These are phyloP conservation scores for Lepidurus arcticus DNA, from an alignment of 1,140 invertebrate genomes.

Conservation along the genomic window DNA sequence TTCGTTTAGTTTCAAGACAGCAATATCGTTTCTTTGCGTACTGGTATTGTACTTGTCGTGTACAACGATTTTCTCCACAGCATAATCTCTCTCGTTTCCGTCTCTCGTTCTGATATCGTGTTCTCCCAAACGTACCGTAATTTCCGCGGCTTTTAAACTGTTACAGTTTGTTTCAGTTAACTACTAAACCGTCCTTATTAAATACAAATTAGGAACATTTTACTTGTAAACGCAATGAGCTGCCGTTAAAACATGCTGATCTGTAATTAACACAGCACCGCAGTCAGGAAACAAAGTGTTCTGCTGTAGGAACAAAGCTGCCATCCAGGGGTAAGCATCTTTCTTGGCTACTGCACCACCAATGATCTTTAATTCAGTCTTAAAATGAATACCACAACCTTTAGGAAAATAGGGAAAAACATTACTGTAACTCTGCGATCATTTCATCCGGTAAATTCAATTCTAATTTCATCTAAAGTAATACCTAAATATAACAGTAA, in stretches of 20 bases:
- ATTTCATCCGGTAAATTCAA: too few species aligned
- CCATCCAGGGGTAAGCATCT: conserved; percentile 41
- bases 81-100: conserved; percentile 33
- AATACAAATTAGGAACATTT: background rate
- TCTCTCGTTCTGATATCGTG: too few species aligned
- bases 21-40: conserved; percentile 43
- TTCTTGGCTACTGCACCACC: too few species aligned
- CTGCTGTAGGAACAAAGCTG: conserved; percentile 28
- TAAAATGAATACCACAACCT: too few species aligned
- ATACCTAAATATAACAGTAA: too few species aligned
- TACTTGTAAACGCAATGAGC: conserved; percentile 58
- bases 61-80: conserved; percentile 35
- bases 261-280: conserved; percentile 70
- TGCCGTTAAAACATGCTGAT: conserved; percentile 70
- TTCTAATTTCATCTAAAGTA: too few species aligned
- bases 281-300: conserved; percentile 50
- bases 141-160: conserved; percentile 36
- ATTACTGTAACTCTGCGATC: too few species aligned
- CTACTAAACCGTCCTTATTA: background rate
- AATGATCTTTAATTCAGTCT: too few species aligned
- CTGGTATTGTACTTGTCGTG: conserved; percentile 39
- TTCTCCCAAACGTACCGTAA: too few species aligned
- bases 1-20: conserved; percentile 39
- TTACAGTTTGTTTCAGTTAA: background rate
- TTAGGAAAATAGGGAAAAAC: too few species aligned